Evolutionary conservation across 2,113 vertebrate species (phyloP).

Genomic region (Leptosomus discolor): DNA sequence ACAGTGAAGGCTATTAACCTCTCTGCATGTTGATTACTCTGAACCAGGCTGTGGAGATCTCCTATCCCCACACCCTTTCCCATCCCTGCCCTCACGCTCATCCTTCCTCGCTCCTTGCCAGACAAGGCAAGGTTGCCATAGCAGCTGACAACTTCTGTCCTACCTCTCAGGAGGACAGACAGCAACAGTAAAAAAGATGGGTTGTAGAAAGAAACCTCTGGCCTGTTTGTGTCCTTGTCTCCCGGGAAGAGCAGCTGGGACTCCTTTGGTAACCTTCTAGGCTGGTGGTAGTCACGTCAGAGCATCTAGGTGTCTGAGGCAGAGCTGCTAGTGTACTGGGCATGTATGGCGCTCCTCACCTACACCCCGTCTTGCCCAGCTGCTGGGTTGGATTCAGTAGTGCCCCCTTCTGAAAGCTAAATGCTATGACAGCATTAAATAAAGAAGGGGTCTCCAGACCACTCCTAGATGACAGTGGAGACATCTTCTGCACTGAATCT

Average conservation of each 20-base stretch:
- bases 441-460: not conserved
- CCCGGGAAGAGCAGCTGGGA: not conserved
- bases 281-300: not conserved
- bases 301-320: not conserved
- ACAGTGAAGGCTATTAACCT: not conserved
- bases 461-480: not conserved
- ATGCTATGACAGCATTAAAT: not conserved
- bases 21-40: not conserved
- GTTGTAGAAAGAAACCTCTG: not conserved
- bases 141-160: constrained; percentile 31
- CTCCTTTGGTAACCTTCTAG: not conserved
- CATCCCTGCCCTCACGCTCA: not conserved
- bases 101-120: not conserved
- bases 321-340: not conserved
- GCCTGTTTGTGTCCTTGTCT: not conserved
- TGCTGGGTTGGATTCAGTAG: not conserved
- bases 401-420: not conserved
- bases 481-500: fast-evolving
- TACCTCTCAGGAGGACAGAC: not conserved
- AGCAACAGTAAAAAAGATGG: not conserved
- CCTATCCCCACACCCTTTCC: not conserved
- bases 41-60: not conserved
- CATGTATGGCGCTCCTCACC: not conserved
- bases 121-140: constrained; percentile 40
- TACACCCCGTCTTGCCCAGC: not conserved